Evolutionary conservation across 2,888 invertebrate species (phyloP), one percentile per base, ranked within the genome.

Genomic region (Callosobruchus maculatus): DNA sequence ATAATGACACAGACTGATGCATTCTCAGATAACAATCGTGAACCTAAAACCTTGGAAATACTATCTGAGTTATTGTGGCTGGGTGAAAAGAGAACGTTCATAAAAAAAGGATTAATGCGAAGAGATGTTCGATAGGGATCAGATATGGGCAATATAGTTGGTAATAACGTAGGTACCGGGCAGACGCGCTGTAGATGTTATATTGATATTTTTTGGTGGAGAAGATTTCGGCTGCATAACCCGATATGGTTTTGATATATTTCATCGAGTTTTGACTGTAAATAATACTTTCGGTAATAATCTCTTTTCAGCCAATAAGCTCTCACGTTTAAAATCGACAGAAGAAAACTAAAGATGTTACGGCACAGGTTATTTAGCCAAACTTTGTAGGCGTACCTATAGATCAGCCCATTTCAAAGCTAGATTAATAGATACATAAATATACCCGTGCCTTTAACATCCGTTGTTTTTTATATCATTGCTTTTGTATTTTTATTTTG

Each of bases 1-100:
- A 83, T 83, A 82, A 84, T 82, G 83, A 82, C 83, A 82, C 81
- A 82, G 83, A 81, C 82, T 81, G 82, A 82, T 84, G 81, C 81
- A 83, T 83, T 81, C 78, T 74, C 71, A 78, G 81, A 81, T 82
- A 80, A 77, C 31, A 70, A 78, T 77, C 78, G 21, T 70, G 70
- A 73, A 20, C 71, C 71, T 67, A 71, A 70, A 71, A 66, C 71
- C 67, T 79, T 71, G 73, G 73, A 77, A 77, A 78, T 74, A 74
- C 74, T 70, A 76, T 76, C 77, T 74, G 77, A 77, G 72, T 73
- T 77, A 77, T 73, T 73, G 72, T 76, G 75, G 76, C 76, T 77
- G 77, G 68, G 49, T 70, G 73, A 22, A 68, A 72, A 74, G 18
- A 73, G 72, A 21, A 74, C 75, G 74, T 71, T 66, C 70, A 72